Evolutionary conservation across 2,888 invertebrate species (phyloP), one percentile per base, ranked within the genome.

Genomic region (Ochropacha duplaris): DNA sequence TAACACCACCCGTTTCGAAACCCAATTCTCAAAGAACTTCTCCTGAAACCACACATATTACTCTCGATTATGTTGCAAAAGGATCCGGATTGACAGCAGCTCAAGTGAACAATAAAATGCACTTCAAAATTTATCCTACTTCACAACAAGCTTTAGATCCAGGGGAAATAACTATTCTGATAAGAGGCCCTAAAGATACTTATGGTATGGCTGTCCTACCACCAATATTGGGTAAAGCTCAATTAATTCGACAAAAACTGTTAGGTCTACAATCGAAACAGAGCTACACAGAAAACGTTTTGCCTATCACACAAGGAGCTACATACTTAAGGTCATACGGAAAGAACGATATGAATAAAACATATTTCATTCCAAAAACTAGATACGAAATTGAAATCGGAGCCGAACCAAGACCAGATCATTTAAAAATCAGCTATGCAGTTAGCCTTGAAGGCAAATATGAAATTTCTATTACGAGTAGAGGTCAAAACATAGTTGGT

Each of bases 41-140:
- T 2, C 81, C 88, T 36, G 90, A 90, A 73, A 78, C 79, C 14
- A 72, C 81, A 57, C 88, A 90, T 60, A 87, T 86, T 61, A 92
- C 93, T 9, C 83, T 93, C 3, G 92, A 93, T 68, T 95, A 94
- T 71, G 87, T 94, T 2, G 94, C 94, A 0, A 89, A 94, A 77
- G 95, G 95, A 11, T 94, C 94, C 78, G 95, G 95, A 0, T 79
- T 95, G 22, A 84, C 92, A 36, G 94, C 94, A 36, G 94, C 94
- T 26, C 94, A 94, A 79, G 86, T 94, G 54, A 87, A 94, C 58
- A 90, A 90, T 61, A 93, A 93, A 78, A 88, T 93, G 56, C 80
- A 86, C 54, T 95, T 95, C 75, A 95, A 94, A 80, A 85, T 95
- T 60, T 95, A 95, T 69, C 93, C 93, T 2, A 91, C 92, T 11